Evolutionary conservation across 2,113 vertebrate genomes (phyloP), one percentile per base, ranked within the genome.

Genomic region (Sceloporus undulatus): DNA sequence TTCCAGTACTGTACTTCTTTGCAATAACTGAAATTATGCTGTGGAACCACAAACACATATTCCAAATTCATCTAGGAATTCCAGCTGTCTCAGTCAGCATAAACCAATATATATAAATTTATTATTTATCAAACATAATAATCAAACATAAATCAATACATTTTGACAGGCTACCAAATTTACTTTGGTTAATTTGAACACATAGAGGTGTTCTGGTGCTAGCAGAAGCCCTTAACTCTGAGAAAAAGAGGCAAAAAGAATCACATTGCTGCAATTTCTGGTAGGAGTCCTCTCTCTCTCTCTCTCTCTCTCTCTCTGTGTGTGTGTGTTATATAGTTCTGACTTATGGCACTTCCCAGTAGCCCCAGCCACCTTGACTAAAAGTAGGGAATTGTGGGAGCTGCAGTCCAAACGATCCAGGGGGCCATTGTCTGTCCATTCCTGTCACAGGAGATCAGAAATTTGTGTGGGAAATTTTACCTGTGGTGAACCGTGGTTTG

Each of bases 401-500:
- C 6, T 38, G 14, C 5, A 75, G 74, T 40, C 38, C 75, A 48
- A 77, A 77, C 19, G 6, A 19, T 42, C 71, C 13, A 16, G 71
- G 13, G 13, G n/a, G 14, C n/a, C n/a, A n/a, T 11, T 62, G 59
- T 62, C 18, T 62, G 59, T 62, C 6, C 29, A 71, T 71, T 27
- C 7, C 5, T 71, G 68, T 10, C 25, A 11, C 25, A 68, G 66
- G 19, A n/a, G n/a, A 62, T 62, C 59, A 14, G 34, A 74, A 62
- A 40, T 19, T 1, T 42, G 62, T 14, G 59, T 27, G 23, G 18
- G 65, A 10, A 2, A 2, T 5, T 2, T 89, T 89, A 99, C 98
- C 98, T 94, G 98, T 99, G 78, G 97, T 98, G 94, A 97, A 99
- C 82, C 96, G 97, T 0, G 98, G 94, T 89, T 98, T 96, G 91